Evolutionary conservation across 2,797 vertebrate species (phyloP), one percentile per base, ranked within the genome.

Genomic region (Dipus sagitta): DNA sequence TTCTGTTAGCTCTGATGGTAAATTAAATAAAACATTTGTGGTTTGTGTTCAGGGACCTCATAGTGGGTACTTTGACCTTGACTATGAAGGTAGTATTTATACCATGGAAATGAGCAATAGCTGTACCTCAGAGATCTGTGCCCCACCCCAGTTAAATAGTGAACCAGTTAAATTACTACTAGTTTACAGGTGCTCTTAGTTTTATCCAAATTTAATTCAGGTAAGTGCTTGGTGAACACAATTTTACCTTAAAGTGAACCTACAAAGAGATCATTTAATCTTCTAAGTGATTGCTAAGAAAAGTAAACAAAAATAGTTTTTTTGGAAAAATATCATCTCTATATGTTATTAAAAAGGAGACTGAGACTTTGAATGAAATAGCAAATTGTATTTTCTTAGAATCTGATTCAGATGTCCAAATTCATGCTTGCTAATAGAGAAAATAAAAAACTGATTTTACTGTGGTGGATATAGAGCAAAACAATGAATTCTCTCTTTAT

Each of bases 221-320:
- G 24, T 86, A 80, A 83, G 60, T 4, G 52, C 28, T 86, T 75
- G 58, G 32, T 58, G 60, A 79, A 85, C 89, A 62, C 38, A 78
- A 92, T 70, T 91, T 82, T 68, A 54, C 64, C 95, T 94, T 81
- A 65, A 93, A 86, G 60, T 87, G 26, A 58, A 13, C 0, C 52
- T 60, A 65, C 3, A n/a, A 91, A 58, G 58, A 88, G 81, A 38
- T 75, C 30, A 34, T 78, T 71, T 52, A 81, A 47, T 77, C 79
- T 54, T 47, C 34, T 32, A 3, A 81, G 5, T 30, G 34, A 65
- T 72, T 72, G 6, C 60, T 83, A 70, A 52, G 24, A 79, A 90
- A 91, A 68, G 0, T 88, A 70, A 62, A 24, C 4, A 83, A 74
- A 82, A 75, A 13, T 34, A 65, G 10, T 7, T 62, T 64, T 68